Evolutionary conservation across 1,140 invertebrate genomes (phyloP).

Genomic region (Asobara japonica): DNA sequence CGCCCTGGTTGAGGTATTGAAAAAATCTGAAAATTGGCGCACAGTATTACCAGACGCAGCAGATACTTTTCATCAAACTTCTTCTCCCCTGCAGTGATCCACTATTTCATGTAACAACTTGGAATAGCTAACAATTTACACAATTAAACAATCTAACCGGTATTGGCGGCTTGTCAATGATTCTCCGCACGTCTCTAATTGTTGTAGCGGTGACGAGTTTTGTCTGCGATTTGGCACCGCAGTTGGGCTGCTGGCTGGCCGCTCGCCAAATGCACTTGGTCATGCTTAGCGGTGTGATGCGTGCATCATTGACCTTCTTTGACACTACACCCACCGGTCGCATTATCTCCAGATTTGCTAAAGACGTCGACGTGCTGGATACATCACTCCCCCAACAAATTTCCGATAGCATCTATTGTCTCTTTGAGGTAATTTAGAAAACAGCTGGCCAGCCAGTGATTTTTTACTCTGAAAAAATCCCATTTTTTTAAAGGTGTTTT

Average conservation of each 20-base stretch:
- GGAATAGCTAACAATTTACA: too few relatives aligned
- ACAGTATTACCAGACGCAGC: too few relatives aligned
- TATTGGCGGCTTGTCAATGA: not conserved
- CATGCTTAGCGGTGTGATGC: constrained; percentile 80
- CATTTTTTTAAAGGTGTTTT: too few relatives aligned
- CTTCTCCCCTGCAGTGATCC: too few relatives aligned
- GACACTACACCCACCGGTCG: constrained; percentile 89
- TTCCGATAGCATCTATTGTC: constrained; percentile 79
- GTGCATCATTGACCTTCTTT: constrained; percentile 82
- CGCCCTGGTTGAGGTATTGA: too few relatives aligned
- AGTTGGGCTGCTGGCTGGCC: constrained; percentile 78
- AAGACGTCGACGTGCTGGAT: constrained; percentile 80
- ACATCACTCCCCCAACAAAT: constrained; percentile 76
- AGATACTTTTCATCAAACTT: too few relatives aligned
- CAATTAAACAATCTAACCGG: too few relatives aligned
- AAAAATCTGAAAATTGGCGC: too few relatives aligned
- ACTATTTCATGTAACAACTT: too few relatives aligned
- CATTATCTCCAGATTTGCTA: constrained; percentile 88
- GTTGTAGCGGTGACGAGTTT: constrained; percentile 75
- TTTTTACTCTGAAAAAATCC: too few relatives aligned
- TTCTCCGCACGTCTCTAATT: constrained; percentile 47
- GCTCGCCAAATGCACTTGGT: constrained; percentile 78
- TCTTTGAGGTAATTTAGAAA: constrained; percentile 78
- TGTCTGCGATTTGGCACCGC: constrained; percentile 76
- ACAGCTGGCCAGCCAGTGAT: too few relatives aligned